These are phyloP conservation scores for Spea bombifrons DNA, from an alignment of 2,113 vertebrate genomes.

Conservation along the genomic window DNA sequence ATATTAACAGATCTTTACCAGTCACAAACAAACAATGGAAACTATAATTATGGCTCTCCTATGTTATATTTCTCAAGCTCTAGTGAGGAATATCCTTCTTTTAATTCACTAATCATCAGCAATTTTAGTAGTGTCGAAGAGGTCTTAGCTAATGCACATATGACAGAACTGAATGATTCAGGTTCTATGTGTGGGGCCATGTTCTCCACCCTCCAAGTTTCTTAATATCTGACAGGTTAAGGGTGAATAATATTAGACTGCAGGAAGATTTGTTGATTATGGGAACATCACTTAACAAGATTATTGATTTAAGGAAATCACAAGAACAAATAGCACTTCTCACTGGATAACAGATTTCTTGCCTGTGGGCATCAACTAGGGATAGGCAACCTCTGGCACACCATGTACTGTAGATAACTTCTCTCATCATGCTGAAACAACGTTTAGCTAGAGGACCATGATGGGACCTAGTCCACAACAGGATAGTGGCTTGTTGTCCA, in stretches of 20 bases:
- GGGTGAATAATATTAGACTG: constrained; percentile 1
- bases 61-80: not conserved
- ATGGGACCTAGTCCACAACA: too few species aligned
- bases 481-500: too few species aligned
- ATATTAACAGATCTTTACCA: too few species aligned
- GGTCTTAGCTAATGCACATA: not conserved
- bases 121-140: constrained; percentile 4
- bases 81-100: not conserved
- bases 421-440: too few species aligned
- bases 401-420: not conserved
- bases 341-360: not conserved
- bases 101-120: not conserved
- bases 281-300: constrained; percentile 18
- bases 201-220: not conserved
- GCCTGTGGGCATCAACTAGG: not conserved
- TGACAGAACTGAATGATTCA: constrained; percentile 8
- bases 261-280: not conserved
- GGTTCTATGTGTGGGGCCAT: constrained; percentile 26
- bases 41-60: not conserved
- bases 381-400: not conserved
- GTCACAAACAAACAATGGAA: not conserved
- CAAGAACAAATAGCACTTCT: not conserved
- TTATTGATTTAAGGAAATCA: constrained; percentile 14
- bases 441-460: too few species aligned
- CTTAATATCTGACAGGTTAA: constrained; percentile 21